Evolutionary conservation across 2,888 invertebrate species (phyloP), one percentile per base, ranked within the genome.

Genomic region (Eudemis profundana): DNA sequence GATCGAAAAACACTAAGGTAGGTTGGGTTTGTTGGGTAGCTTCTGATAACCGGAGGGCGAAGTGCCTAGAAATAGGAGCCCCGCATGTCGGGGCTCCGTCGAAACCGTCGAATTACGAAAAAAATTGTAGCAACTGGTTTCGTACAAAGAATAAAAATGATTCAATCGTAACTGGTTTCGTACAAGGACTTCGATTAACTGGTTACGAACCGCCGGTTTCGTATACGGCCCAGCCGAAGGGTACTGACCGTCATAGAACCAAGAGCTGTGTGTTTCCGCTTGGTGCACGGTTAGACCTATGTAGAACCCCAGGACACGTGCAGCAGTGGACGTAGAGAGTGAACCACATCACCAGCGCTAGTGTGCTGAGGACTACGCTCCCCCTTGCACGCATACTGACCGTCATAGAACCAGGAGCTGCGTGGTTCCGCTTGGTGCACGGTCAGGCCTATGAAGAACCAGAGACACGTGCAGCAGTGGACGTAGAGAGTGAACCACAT

Each of bases 401-500:
- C 77, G 47, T 73, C 75, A 66, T 85, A 74, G 15, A 81, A 74
- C 89, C 89, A 89, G 0, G 89, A 89, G 2, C 81, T 78, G 1
- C 75, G 72, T 0, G 79, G 72, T 15, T 69, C 47, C 0, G 12
- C 19, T 0, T 64, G 36, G 29, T 88, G 87, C 56, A 86, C 81
- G 27, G 82, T 8, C 0, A 71, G 62, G 0, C 82, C 85, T 1
- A 89, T 81, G 72, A 83, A 86, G 76, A 83, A 82, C 89, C 89
- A 90, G 1, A 87, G 38, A 59, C 86, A 85, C 21, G 86, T 72
- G 56, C 75, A 73, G 46, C 77, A 68, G 77, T 89, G 89, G 2
- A 87, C 76, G 67, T 84, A 83, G 8, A 89, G 70, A 0, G 85
- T 75, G 75, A 87, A 89, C 89, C 90, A 89, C 42, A 89, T 78